Evolutionary conservation across 1,140 invertebrate species (phyloP).

Genomic region (Pygmarrhopalites habei): DNA sequence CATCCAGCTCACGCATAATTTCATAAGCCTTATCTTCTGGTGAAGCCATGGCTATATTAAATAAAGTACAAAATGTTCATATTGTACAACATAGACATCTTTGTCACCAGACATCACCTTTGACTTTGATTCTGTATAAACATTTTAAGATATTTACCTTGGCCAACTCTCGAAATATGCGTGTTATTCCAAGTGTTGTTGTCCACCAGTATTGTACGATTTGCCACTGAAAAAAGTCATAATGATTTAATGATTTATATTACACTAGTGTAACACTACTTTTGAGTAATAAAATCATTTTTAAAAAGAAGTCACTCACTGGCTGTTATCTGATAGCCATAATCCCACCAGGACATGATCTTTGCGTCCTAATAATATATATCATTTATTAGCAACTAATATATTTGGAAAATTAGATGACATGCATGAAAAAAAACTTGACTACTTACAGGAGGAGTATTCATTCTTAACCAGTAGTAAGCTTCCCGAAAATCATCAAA

Average conservation of each 20-base stretch:
- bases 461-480: conserved; percentile 96
- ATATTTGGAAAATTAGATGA: too few relatives aligned
- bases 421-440: too few relatives aligned
- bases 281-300: too few relatives aligned
- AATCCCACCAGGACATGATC: conserved; percentile 99
- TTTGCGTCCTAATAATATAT: conserved; percentile 67
- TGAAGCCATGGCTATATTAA: conserved; percentile 79
- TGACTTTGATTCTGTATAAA: too few relatives aligned
- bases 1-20: conserved; percentile 94
- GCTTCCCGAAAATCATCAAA: conserved; percentile 98
- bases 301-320: too few relatives aligned
- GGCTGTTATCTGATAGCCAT: conserved; percentile 98
- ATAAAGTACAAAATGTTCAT: too few relatives aligned
- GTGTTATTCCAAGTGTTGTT: conserved; percentile 99
- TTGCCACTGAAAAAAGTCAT: too few relatives aligned
- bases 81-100: too few relatives aligned
- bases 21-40: conserved; percentile 92
- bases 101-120: too few relatives aligned
- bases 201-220: conserved; percentile 95
- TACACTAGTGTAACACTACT: too few relatives aligned
- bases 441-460: conserved; percentile 61
- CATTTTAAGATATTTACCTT: too few relatives aligned
- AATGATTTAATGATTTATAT: too few relatives aligned
- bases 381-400: neutral
- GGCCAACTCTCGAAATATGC: conserved; percentile 91